These are phyloP conservation scores for Dreissena polymorpha DNA, from an alignment of 1,140 invertebrate genomes.

Conservation along the genomic window DNA sequence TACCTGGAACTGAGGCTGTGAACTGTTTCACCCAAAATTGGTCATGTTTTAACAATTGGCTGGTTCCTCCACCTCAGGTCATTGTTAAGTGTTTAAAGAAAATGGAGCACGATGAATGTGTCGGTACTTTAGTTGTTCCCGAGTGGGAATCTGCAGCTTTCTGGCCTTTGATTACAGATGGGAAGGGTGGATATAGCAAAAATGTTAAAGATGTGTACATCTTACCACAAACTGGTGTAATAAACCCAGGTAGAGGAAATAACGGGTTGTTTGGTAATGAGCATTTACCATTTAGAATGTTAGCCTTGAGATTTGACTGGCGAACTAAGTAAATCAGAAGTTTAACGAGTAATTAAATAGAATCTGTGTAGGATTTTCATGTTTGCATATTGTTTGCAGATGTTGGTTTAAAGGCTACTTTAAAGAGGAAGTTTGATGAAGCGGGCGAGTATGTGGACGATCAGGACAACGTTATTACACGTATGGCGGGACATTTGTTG, in stretches of 20 bases:
- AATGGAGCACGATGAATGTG: constrained; percentile 17
- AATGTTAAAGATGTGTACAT: background rate
- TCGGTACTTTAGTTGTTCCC: constrained; percentile 25
- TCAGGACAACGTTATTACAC: background rate
- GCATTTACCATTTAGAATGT: constrained; percentile 17
- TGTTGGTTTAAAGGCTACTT: background rate
- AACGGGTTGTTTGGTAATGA: constrained; percentile 30
- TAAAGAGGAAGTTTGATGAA: background rate
- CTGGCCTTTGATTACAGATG: constrained; percentile 23
- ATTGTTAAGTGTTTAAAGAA: constrained; percentile 36
- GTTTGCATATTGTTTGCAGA: constrained; percentile 19
- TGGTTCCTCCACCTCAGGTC: constrained; percentile 52
- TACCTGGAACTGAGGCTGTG: constrained; percentile 35
- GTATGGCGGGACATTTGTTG: constrained; percentile 25
- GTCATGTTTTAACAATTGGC: constrained; percentile 52
- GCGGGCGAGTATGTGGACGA: background rate
- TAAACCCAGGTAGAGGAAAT: constrained; percentile 7
- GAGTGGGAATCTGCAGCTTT: constrained; percentile 42
- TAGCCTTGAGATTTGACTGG: no score
- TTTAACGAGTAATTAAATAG: constrained; percentile 4
- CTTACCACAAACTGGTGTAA: background rate
- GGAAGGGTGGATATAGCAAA: background rate
- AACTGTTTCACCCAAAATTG: constrained; percentile 37
- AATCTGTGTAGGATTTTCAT: background rate
- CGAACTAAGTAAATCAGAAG: background rate